Evolutionary conservation across 2,888 invertebrate species (phyloP).

Genomic region (Copidosoma aretas): DNA sequence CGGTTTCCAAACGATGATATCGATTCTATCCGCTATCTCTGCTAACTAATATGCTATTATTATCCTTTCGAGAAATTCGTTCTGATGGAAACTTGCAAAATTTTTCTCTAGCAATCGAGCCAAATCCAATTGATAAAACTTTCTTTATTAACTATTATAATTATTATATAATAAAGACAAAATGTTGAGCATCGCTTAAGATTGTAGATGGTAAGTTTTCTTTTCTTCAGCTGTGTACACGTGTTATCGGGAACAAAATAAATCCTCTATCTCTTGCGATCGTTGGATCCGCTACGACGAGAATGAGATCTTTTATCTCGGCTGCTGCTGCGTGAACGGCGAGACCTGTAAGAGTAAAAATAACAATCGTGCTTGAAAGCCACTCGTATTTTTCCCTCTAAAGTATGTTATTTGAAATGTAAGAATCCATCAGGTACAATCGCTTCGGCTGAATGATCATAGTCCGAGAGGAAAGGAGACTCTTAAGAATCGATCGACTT

Average conservation of each 20-base stretch:
- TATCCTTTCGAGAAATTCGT: no score
- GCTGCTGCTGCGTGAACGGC: conserved; percentile 59
- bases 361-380: not conserved
- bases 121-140: no score
- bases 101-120: no score
- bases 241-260: not conserved
- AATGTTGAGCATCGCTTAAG: not conserved
- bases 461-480: conserved; percentile 35
- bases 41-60: no score
- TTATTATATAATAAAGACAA: no score
- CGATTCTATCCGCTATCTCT: no score
- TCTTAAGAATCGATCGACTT: conserved; percentile 37
- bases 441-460: conserved; percentile 43
- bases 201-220: conserved; percentile 7
- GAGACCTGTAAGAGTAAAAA: conserved; percentile 50
- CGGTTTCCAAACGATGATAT: no score
- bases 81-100: no score
- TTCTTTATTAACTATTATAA: no score
- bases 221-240: conserved; percentile 2
- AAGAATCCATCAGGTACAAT: conserved; percentile 37
- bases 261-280: conserved; percentile 57
- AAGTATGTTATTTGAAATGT: not conserved
- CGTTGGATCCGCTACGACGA: conserved; percentile 60
- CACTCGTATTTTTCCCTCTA: not conserved
- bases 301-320: conserved; percentile 59